Percentiles rank a stretch among this genome's conserved stretches.
These are phyloP conservation scores for Cotesia vestalis DNA, from an alignment of 1,140 invertebrate genomes.

Conservation along the genomic window DNA sequence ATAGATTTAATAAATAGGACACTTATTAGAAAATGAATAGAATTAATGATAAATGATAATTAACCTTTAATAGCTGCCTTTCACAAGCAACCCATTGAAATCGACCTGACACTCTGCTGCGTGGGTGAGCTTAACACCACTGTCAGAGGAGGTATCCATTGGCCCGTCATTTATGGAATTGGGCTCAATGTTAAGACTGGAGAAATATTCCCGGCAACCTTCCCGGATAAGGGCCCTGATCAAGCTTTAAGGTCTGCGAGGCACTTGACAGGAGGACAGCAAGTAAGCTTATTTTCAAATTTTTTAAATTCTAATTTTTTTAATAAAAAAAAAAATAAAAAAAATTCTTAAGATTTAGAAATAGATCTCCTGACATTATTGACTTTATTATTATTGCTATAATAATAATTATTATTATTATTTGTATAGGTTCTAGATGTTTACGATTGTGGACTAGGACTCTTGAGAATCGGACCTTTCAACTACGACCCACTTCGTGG, in stretches of 20 bases:
- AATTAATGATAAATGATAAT: background rate
- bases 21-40: background rate
- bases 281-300: slow-evolving; percentile 64
- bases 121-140: slow-evolving; percentile 90
- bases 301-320: too few relatives aligned
- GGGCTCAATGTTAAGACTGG: slow-evolving; percentile 92
- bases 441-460: slow-evolving; percentile 85
- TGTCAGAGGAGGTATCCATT: slow-evolving; percentile 79
- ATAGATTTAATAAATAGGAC: background rate
- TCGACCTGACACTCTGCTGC: slow-evolving; percentile 89
- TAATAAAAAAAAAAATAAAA: too few relatives aligned
- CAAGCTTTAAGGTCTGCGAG: slow-evolving; percentile 81
- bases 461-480: slow-evolving; percentile 91
- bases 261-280: slow-evolving; percentile 82
- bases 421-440: slow-evolving; percentile 84
- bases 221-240: slow-evolving; percentile 95
- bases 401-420: slow-evolving; percentile 15
- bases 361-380: too few relatives aligned
- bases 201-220: slow-evolving; percentile 92
- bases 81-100: slow-evolving; percentile 86
- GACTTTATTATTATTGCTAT: slow-evolving; percentile 8
- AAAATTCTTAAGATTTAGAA: too few relatives aligned
- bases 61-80: slow-evolving; percentile 76
- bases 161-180: slow-evolving; percentile 90
- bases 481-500: slow-evolving; percentile 91